Percentiles rank a stretch among this genome's conserved stretches.
Evolutionary conservation across 2,888 invertebrate genomes (phyloP).

Genomic region (Tenthredo distinguenda): DNA sequence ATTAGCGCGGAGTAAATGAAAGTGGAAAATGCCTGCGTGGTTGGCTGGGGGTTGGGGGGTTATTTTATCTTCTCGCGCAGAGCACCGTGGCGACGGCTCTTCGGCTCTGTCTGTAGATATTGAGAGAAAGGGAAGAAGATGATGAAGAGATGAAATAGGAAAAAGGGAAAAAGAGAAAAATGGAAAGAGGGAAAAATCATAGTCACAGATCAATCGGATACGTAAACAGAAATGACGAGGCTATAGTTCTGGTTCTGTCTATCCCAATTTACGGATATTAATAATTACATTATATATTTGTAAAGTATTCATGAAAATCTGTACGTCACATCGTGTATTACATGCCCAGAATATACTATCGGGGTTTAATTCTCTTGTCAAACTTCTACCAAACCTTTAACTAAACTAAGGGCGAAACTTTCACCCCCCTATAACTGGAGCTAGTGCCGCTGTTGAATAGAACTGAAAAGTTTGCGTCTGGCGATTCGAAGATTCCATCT

Average conservation of each 20-base stretch:
- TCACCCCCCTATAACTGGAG: background rate
- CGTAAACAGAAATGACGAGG: constrained; percentile 61
- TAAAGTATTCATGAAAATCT: background rate
- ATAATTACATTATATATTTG: background rate
- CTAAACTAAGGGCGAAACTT: background rate
- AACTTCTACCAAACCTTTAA: constrained; percentile 20
- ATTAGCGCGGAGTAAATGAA: constrained; percentile 33
- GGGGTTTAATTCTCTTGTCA: constrained; percentile 6
- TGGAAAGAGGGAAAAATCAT: constrained; percentile 44
- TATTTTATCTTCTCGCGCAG: constrained; percentile 24
- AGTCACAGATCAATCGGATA: constrained; percentile 62
- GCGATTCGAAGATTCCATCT: background rate
- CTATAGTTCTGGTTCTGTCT: background rate
- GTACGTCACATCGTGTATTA: background rate
- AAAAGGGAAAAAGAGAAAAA: constrained; percentile 35
- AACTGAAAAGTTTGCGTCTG: background rate
- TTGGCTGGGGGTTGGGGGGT: background rate
- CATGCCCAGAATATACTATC: background rate
- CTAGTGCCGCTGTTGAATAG: background rate
- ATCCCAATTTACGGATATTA: background rate
- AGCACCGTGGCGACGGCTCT: constrained; percentile 33
- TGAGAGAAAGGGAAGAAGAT: constrained; percentile 37
- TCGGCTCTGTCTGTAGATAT: constrained; percentile 39
- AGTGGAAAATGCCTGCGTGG: constrained; percentile 22
- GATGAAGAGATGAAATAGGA: background rate